Base-by-base conservation (phyloP, 2,113 vertebrate genomes). In the Rana temporaria region DNA sequence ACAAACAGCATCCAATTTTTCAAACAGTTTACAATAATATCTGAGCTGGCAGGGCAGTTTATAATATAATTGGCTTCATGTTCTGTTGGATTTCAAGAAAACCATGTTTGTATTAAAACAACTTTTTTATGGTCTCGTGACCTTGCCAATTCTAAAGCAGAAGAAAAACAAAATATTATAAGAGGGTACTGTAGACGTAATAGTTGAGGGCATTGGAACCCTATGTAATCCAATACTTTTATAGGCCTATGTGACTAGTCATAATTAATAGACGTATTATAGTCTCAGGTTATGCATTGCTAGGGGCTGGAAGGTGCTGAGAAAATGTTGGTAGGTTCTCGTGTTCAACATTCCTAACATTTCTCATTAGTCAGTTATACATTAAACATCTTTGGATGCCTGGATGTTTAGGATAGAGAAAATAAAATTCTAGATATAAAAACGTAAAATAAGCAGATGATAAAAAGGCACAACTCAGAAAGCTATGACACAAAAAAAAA, bases 1-100 rank as follows among this genome's bases (percentile, higher is more conserved):
- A 55, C 32, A 68, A 68, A 57, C 53, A 55, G 57, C 14, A 78
- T 53, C 20, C 32, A 60, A 32, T 26, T 59, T 19, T 57, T 56
- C 42, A 34, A 70, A 60, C 15, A 42, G 66, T 69, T 70, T 68
- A 32, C n/a, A 70, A 60, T 17, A 72, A 81, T 53, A 81, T 72
- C 19, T 32, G 64, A 24, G 18, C 15, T 64, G 68, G 68, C 57
- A 70, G 52, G 26, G 4, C 5, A 30, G n/a, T 3, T 70, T 72
- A 62, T 20, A 20, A 81, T 81, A 63, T 63, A 81, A 72, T 71
- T 71, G 68, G 24, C 79, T 79, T 7, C 30, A 68, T 32, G 38
- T 66, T 57, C 55, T 20, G 12, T 20, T 69, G 26, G 53, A 68
- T 69, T 55, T 38, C 15, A 70, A 60, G 32, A 17, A n/a, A 55